phyloP scores from a whole-genome alignment of 2,888 invertebrate genomes.

The Timandra comae region DNA sequence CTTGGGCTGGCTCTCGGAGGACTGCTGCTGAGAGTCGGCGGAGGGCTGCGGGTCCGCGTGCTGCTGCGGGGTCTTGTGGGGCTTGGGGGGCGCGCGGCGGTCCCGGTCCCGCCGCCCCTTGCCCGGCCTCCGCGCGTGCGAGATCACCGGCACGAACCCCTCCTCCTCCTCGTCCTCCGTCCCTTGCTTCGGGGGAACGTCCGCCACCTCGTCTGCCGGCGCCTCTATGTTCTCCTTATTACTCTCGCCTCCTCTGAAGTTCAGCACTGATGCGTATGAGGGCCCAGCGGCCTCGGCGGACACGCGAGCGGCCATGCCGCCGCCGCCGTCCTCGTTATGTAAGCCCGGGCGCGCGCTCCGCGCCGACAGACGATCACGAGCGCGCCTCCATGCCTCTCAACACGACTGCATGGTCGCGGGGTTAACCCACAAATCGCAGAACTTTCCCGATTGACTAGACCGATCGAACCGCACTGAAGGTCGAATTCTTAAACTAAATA shows the following conservation, averaged over 20 bases:
- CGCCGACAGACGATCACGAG: slow-evolving; percentile 76
- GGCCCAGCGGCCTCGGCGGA: slow-evolving; percentile 76
- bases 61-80: slow-evolving; percentile 50
- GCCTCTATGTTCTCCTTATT: slow-evolving; percentile 79
- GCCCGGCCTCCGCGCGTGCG: slow-evolving; percentile 61
- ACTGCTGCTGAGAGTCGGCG: slow-evolving; percentile 45
- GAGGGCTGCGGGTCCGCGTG: slow-evolving; percentile 46
- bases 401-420: slow-evolving; percentile 70
- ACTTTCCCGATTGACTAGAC: slow-evolving; percentile 50
- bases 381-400: slow-evolving; percentile 73
- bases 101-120: slow-evolving; percentile 62
- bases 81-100: slow-evolving; percentile 55
- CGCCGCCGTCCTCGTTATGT: slow-evolving; percentile 72
- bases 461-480: slow-evolving; percentile 53
- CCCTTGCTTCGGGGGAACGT: slow-evolving; percentile 41
- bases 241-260: slow-evolving; percentile 76
- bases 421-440: slow-evolving; percentile 52
- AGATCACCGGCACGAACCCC: slow-evolving; percentile 70
- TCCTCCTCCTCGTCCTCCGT: slow-evolving; percentile 62
- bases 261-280: slow-evolving; percentile 84
- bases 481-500: slow-evolving; percentile 45
- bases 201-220: slow-evolving; percentile 51
- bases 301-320: slow-evolving; percentile 75
- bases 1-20: slow-evolving; percentile 73
- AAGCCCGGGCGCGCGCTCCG: slow-evolving; percentile 75